Conservation (phyloP, 1,140 invertebrate species). For the Paramacrobiotus metropolitanus region DNA sequence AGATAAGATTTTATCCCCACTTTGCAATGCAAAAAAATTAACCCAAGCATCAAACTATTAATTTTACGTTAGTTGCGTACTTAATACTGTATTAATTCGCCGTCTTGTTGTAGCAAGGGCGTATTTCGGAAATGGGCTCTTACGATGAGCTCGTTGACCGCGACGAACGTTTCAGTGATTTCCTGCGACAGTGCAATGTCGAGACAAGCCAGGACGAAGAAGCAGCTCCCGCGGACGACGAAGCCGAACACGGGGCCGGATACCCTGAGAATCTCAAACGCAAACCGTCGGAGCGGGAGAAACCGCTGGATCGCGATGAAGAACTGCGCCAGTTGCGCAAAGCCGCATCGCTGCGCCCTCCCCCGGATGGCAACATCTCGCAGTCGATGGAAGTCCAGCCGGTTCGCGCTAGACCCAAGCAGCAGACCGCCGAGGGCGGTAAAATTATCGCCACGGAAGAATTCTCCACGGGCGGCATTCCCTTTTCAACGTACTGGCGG, state of each 20-base stretch:
- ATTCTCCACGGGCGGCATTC: neutral
- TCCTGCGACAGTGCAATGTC: slow-evolving; percentile 2
- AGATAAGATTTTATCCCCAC: too few species aligned
- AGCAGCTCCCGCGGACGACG: neutral
- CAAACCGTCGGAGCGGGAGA: neutral
- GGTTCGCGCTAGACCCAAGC: neutral
- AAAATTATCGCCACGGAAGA: neutral
- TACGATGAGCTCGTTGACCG: slow-evolving; percentile 47
- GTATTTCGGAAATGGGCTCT: slow-evolving; percentile 54
- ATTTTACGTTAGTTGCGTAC: too few species aligned
- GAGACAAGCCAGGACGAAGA: neutral
- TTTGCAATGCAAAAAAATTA: too few species aligned
- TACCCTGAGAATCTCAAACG: neutral
- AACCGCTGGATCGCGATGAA: neutral
- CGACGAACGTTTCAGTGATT: slow-evolving; percentile 4
- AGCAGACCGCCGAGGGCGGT: neutral
- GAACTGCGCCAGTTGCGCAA: neutral
- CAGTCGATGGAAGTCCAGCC: neutral
- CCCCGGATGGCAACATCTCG: neutral
- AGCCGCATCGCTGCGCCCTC: neutral
- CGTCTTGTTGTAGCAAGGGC: too few species aligned
- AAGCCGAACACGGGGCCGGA: neutral
- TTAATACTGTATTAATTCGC: too few species aligned
- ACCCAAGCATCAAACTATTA: too few species aligned
- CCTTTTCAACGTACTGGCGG: neutral